Conservation (phyloP, 2,113 vertebrate species). For the Corythoichthys intestinalis region DNA sequence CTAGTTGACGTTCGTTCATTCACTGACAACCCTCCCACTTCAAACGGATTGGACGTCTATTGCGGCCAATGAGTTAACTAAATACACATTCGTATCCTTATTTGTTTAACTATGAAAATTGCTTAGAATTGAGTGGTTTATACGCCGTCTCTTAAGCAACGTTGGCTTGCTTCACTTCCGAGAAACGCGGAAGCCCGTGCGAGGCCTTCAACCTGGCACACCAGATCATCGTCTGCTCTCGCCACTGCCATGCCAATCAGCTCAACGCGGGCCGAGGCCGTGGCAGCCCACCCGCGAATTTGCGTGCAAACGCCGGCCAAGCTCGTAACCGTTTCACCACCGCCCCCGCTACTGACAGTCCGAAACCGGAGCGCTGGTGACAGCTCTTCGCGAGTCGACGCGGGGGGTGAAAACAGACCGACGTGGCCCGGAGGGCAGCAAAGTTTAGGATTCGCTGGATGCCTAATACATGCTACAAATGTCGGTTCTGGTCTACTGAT, state of each 20-base stretch:
- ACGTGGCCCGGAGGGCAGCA: constrained; percentile 9
- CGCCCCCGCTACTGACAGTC: constrained; percentile 41
- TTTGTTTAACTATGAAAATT: no score
- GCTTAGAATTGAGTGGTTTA: no score
- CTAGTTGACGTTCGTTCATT: no score
- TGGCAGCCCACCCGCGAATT: constrained; percentile 53
- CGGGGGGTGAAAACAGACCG: constrained; percentile 43
- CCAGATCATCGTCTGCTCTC: constrained; percentile 51
- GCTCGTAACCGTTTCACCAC: constrained; percentile 2
- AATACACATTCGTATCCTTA: no score
- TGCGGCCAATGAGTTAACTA: no score
- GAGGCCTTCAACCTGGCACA: constrained; percentile 50
- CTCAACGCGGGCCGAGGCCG: constrained; percentile 33
- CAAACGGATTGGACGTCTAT: no score
- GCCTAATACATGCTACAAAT: constrained; percentile 40
- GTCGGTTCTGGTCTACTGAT: constrained; percentile 43
- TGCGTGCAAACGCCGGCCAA: constrained; percentile 35
- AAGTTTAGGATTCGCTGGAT: constrained; percentile 34
- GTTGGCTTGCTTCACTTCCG: background rate
- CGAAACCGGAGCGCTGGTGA: constrained; percentile 37
- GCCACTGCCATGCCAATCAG: constrained; percentile 55
- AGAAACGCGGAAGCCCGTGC: constrained; percentile 34
- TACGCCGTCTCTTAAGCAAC: background rate
- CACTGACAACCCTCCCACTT: no score
- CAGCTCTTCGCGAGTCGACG: constrained; percentile 51